Base-by-base conservation (phyloP, 2,113 vertebrate genomes). In the Actenoides hombroni region DNA sequence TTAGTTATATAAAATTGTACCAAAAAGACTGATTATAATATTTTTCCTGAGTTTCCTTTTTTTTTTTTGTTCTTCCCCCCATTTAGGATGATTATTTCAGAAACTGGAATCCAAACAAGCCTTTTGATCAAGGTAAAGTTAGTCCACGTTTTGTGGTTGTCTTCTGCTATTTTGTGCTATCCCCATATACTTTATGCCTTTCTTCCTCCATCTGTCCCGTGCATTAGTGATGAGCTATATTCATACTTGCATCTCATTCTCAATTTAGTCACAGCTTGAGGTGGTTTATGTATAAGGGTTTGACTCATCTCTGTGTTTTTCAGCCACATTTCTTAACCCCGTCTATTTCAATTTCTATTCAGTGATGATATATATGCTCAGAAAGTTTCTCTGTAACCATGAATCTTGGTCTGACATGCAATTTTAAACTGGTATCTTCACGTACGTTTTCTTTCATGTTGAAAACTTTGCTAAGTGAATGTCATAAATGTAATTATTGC, bases 71-170 rank as follows among this genome's bases (percentile, higher is more conserved):
- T 26, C 26, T 46, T 26, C 31, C 77, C 54, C 42, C 76, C 69
- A 35, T 94, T 86, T 96, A 98, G 98, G 98, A 98, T 97, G 98
- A 98, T 97, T 98, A 98, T 97, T 98, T 98, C 98, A 98, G 98
- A 95, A 98, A 98, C 98, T 98, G 98, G 98, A 98, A 98, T 97
- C 98, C 98, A 83, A 98, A 97, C 97, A 98, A 98, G 92, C 98
- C 98, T 39, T 98, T 98, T 95, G 98, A 98, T 95, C 98, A 98
- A 98, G 98, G 98, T 98, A 98, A 98, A 96, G 48, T 35, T 39
- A 74, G 14, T 49, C 6, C 23, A 5, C 9, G 0, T 91, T 61
- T 84, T 86, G 73, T 81, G 69, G 21, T 64, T 84, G 53, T 87
- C 26, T 53, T 83, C 44, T 88, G 49, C 77, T 85, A 2, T 84